Percentiles rank a stretch among this genome's conserved stretches.
phyloP scores from a whole-genome alignment of 2,888 invertebrate genomes.

The Drosophila kambysellisi region DNA sequence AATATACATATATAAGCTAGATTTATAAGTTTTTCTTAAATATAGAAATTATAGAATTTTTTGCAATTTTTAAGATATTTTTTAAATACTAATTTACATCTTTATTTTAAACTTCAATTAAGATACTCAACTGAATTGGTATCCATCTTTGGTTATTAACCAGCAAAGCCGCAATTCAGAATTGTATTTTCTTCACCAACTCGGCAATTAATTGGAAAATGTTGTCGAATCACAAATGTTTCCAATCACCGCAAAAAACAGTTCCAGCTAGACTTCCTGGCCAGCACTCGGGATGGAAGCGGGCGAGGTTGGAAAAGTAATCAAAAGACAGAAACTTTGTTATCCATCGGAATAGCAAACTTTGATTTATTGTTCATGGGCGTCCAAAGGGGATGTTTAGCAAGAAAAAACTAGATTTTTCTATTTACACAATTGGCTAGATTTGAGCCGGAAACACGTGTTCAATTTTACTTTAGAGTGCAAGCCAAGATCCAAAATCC shows the following conservation, averaged over 20 bases:
- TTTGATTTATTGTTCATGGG: constrained; percentile 34
- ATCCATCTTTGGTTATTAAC: background rate
- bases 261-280: constrained; percentile 10
- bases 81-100: background rate
- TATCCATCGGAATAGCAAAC: background rate
- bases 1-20: background rate
- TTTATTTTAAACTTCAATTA: background rate
- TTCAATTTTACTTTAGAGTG: background rate
- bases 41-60: background rate
- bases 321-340: constrained; percentile 23
- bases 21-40: background rate
- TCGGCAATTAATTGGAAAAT: constrained; percentile 17
- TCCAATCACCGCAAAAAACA: constrained; percentile 12
- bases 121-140: background rate
- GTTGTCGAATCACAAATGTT: background rate
- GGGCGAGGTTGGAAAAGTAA: background rate
- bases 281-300: background rate
- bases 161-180: background rate
- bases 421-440: too few relatives aligned
- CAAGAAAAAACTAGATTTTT: background rate
- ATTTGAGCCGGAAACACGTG: background rate
- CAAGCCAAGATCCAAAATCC: background rate
- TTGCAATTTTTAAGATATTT: background rate
- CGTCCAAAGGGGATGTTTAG: background rate
- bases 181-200: background rate